Percentiles rank a stretch among this genome's conserved stretches.
phyloP scores from a whole-genome alignment of 30 jellyfish, hydroid and myxozoan species.

The Cassiopea andromeda region DNA sequence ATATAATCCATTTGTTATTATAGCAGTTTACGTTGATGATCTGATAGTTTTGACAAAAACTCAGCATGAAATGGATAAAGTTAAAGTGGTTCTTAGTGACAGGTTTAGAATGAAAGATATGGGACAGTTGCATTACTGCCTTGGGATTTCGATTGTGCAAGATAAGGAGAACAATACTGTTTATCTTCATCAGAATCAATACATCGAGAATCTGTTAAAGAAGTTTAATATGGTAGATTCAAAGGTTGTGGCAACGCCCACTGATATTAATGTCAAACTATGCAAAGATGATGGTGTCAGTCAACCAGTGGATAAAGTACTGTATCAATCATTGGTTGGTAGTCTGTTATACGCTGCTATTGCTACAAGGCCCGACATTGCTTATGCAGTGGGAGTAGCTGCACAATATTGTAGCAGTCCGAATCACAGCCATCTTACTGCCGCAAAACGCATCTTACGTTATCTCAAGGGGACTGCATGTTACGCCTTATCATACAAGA shows the following conservation, averaged over 20 bases:
- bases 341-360: no score
- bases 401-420: no score
- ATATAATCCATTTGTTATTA: neutral
- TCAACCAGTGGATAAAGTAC: no score
- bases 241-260: neutral
- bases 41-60: neutral
- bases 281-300: no score
- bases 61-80: slow-evolving; percentile 8
- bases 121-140: slow-evolving; percentile 38
- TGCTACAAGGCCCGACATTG: no score
- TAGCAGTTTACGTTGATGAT: slow-evolving; percentile 23
- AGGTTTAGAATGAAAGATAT: slow-evolving; percentile 41
- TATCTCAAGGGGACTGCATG: no score
- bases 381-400: no score
- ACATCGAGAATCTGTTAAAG: neutral
- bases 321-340: no score
- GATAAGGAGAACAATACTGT: slow-evolving; percentile 8
- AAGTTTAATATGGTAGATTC: neutral
- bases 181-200: neutral
- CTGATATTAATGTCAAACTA: no score
- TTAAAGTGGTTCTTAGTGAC: slow-evolving; percentile 3
- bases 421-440: no score
- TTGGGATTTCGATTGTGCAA: slow-evolving; percentile 35
- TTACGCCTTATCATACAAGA: no score
- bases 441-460: no score